A percentile compares a stretch with the other conserved stretches of the same genome.
phyloP scores from a whole-genome alignment of 2,797 vertebrate genomes.

The Catamblyrhynchus diadema region DNA sequence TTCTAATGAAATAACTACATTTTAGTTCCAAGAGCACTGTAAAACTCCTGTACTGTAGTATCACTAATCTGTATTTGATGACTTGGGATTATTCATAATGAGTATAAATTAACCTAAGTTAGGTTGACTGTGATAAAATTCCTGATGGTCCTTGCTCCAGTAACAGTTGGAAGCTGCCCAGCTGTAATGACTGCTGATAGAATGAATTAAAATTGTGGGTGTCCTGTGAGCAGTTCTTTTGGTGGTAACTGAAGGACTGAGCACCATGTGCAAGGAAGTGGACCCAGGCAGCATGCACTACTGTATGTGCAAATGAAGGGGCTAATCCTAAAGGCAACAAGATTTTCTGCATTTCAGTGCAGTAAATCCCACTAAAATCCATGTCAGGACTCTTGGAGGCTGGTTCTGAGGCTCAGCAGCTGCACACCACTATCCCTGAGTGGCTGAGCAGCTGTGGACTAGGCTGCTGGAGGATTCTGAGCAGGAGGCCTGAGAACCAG shows the following conservation, averaged over 20 bases:
- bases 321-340: constrained; percentile 50
- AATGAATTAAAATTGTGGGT: not conserved
- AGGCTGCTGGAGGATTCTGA: not conserved
- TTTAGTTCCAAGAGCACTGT: not conserved
- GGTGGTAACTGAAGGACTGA: not conserved
- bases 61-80: not conserved
- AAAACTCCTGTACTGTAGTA: not conserved
- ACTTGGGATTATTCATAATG: not conserved
- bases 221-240: not conserved
- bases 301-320: not conserved
- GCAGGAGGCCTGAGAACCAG: not conserved
- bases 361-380: constrained; percentile 68
- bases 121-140: not conserved
- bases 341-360: constrained; percentile 52
- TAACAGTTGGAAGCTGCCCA: not conserved
- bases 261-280: not conserved
- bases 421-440: not conserved
- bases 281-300: not conserved
- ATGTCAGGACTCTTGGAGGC: not conserved
- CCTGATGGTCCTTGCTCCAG: not conserved
- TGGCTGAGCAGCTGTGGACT: not conserved
- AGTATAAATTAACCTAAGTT: not conserved
- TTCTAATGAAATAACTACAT: not conserved
- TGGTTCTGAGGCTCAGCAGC: not conserved
- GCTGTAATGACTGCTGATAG: not conserved